Evolutionary conservation across 2,113 vertebrate species (phyloP), one percentile per base, ranked within the genome.

Genomic region (Myiopsitta monachus): DNA sequence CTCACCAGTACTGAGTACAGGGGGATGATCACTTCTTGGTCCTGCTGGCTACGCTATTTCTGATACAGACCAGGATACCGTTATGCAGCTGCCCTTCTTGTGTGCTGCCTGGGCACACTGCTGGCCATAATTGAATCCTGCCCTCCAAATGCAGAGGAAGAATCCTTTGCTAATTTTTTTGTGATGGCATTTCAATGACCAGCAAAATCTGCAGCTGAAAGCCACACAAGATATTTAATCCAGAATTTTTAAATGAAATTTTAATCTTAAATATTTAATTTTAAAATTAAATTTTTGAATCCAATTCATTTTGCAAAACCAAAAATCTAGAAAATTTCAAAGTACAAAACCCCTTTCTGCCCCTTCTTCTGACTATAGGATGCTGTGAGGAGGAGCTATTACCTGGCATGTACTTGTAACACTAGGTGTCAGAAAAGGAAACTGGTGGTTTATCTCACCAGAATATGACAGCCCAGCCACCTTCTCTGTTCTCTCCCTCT

Each of bases 391-490:
- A 87, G 30, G 39, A 66, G 7, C 9, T 19, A 3, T 54, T 54
- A 36, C 51, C 17, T 78, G 19, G 6, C 15, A 57, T 18, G 17
- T 5, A 11, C 18, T 57, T 49, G 12, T 73, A 73, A 17, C 77
- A 72, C n/a, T 38, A 36, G 4, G 13, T 83, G 36, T 52, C 72
- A 83, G 36, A 21, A 81, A 73, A 88, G 36, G 46, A 86, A 94
- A 63, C 9, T 41, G n/a, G 36, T 64, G n/a, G 21, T 49, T 96
- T 87, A 61, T 84, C 72, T 87, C 80, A 33, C 47, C 39, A 83
- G 43, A 75, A 57, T 90, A 90, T 72, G 85, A 88, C 79, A 94
- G 43, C 51, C 30, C 77, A 90, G 49, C 7, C 52, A 62, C 54
- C 62, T 63, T 81, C 89, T 74, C 51, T 88, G 30, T 69, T 92